phyloP scores from a whole-genome alignment of 2,888 invertebrate genomes.

The Mactromeris polynyma region DNA sequence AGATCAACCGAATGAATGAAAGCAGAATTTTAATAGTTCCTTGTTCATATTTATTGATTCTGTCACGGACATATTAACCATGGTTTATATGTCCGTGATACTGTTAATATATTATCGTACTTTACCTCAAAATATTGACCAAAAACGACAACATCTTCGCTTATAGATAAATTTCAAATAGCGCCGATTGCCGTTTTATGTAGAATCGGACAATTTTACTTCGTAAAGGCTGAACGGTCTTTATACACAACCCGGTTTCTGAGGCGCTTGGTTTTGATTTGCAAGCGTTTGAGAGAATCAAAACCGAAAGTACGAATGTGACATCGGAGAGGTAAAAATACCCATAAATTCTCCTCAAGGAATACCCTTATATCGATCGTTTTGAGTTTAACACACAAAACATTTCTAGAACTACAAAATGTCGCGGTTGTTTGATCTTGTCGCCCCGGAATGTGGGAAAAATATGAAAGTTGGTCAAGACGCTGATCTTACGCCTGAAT shows the following conservation, averaged over 20 bases:
- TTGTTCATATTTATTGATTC: too few species aligned
- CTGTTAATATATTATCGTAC: too few species aligned
- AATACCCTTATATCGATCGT: background rate
- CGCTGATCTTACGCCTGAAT: slow-evolving; percentile 42
- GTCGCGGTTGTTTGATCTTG: slow-evolving; percentile 36
- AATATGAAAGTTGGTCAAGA: slow-evolving; percentile 37
- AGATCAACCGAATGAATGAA: too few species aligned
- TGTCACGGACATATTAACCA: too few species aligned
- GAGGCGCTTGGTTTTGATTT: background rate
- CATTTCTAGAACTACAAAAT: background rate
- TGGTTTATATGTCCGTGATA: too few species aligned
- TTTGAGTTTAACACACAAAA: background rate
- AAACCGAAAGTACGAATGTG: slow-evolving; percentile 47
- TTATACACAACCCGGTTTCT: background rate
- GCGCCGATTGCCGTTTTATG: too few species aligned
- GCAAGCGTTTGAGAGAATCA: background rate
- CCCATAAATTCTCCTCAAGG: background rate
- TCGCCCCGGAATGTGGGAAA: slow-evolving; percentile 15
- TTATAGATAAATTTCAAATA: too few species aligned
- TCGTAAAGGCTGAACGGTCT: background rate
- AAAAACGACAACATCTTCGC: too few species aligned
- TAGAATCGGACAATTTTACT: background rate
- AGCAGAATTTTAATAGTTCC: too few species aligned
- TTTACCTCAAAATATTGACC: too few species aligned
- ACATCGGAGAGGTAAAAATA: background rate